Base-by-base conservation (phyloP, 1,140 invertebrate species). In the Bicyclus anynana region DNA sequence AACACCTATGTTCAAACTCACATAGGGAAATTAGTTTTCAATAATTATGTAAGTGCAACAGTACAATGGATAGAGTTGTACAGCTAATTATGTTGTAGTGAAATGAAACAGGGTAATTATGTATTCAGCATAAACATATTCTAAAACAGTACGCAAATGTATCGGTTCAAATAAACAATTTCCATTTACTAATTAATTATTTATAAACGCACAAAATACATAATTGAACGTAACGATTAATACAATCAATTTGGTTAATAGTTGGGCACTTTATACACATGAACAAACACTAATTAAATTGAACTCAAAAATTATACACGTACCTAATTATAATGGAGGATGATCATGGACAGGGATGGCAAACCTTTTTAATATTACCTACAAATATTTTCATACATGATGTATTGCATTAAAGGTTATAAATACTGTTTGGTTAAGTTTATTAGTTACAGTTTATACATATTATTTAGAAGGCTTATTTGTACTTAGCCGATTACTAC, bases 241-340 rank as follows among this genome's bases (percentile, higher is more conserved):
- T 53, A 44, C 44, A 53, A 48, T 59, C 51, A 53, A 59, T 59
- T 59, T 53, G 10, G 29, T 9, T 49, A 29, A 59, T 50, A 53
- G 14, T 33, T 18, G 18, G 48, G 48, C 29, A 50, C 26, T 50
- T 33, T 44, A 50, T 35, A 14, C 50, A 48, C 42, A 21, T 26
- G 50, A 53, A 33, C 44, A 59, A 48, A 23, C 51, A 59, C 51
- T 59, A 29, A 59, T 59, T 38, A 40, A 53, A 53, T 59, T 53
- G 44, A 48, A 49, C 17, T 53, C 51, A 59, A 60, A 60, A 60
- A 60, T 60, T 14, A 26, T 17, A 37, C 9, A 23, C 23, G 23
- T 23, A 23, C 23, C 23, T 23, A 52, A 44, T 54, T 50, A 38
- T 17, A 56, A 40, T 20, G 26, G n/a, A n/a, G n/a, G n/a, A n/a